phyloP scores from a whole-genome alignment of 2,888 invertebrate species.

The Acleris laterana region DNA sequence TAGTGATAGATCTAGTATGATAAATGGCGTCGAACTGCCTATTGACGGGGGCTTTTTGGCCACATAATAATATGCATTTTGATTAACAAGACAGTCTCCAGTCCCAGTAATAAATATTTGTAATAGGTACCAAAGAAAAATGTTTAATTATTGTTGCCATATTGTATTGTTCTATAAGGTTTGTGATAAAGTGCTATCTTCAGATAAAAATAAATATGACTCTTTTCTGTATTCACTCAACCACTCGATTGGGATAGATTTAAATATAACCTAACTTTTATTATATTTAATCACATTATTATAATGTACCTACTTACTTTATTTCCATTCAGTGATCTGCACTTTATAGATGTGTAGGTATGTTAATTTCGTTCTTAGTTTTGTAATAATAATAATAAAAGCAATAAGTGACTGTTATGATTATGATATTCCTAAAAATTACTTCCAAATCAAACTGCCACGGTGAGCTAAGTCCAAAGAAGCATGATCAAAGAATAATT shows the following conservation, averaged over 20 bases:
- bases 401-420: no score
- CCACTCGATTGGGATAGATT: neutral
- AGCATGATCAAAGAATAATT: no score
- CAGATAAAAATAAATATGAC: constrained; percentile 6
- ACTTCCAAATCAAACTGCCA: no score
- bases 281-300: no score
- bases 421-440: no score
- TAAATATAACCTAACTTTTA: no score
- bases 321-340: no score
- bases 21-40: constrained; percentile 90
- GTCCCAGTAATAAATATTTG: constrained; percentile 14
- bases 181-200: constrained; percentile 25
- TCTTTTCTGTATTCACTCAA: constrained; percentile 2
- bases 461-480: no score
- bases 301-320: no score
- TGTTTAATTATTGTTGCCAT: constrained; percentile 31
- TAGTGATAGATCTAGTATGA: constrained; percentile 90
- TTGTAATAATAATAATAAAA: no score
- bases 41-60: constrained; percentile 92
- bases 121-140: constrained; percentile 38
- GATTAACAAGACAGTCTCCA: constrained; percentile 3
- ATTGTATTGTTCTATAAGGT: constrained; percentile 25
- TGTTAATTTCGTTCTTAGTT: no score
- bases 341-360: no score
- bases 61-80: constrained; percentile 57